Conservation (phyloP, 2,113 vertebrate species). For the Catharus minimus region DNA sequence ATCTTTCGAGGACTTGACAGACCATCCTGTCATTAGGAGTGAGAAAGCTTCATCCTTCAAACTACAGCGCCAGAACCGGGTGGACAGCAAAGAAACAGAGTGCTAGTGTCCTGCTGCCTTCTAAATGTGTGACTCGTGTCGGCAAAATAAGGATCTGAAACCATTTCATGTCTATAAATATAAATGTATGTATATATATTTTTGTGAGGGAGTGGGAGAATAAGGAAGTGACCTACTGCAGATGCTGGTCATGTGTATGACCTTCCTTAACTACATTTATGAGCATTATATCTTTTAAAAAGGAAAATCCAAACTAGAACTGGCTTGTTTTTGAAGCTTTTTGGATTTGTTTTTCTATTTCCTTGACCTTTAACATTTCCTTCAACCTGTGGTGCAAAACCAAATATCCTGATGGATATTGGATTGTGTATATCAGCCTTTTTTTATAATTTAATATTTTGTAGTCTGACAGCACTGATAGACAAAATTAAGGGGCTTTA, state of each 20-base stretch:
- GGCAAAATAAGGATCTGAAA: constrained; percentile 25
- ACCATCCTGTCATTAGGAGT: constrained; percentile 72
- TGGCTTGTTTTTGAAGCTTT: constrained; percentile 62
- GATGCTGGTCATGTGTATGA: constrained; percentile 70
- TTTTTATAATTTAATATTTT: constrained; percentile 67
- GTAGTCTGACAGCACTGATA: constrained; percentile 47
- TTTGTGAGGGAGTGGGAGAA: constrained; percentile 46
- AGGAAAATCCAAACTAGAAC: constrained; percentile 38
- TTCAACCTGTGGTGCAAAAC: constrained; percentile 70
- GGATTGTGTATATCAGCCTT: constrained; percentile 47
- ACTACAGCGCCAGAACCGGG: constrained; percentile 87
- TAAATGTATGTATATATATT: constrained; percentile 50
- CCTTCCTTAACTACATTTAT: constrained; percentile 48
- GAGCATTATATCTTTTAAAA: constrained; percentile 36
- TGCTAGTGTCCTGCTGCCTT: constrained; percentile 72
- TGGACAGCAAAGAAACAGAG: constrained; percentile 94
- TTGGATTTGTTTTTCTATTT: constrained; percentile 53
- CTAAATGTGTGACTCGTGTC: not conserved
- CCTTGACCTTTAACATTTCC: constrained; percentile 60
- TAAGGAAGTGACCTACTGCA: constrained; percentile 65
- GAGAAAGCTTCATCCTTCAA: constrained; percentile 84
- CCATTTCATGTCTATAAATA: constrained; percentile 63
- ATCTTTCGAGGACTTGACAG: constrained; percentile 95
- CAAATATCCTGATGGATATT: constrained; percentile 38
- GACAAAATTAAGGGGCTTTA: not conserved